Evolutionary conservation across 2,797 vertebrate species (phyloP).

Genomic region (Eulemur albifrons): DNA sequence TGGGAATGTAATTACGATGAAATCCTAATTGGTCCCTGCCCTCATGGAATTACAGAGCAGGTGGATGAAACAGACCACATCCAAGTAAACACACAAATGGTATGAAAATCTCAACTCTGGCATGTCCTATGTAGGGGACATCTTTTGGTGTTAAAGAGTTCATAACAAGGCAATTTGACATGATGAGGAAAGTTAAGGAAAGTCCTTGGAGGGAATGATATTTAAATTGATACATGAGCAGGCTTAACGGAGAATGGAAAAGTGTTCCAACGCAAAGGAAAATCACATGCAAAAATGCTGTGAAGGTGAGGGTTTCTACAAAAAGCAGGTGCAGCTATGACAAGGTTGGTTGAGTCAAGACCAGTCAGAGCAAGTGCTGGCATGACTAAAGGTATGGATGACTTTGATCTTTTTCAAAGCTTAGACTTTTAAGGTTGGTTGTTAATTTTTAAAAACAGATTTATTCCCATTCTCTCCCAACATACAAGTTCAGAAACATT

Average conservation of each 20-base stretch:
- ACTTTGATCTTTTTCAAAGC: not conserved
- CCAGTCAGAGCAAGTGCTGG: no score
- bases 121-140: not conserved
- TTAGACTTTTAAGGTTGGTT: not conserved
- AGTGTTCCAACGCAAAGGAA: not conserved
- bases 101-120: not conserved
- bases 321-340: not conserved
- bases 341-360: not conserved
- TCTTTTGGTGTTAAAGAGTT: not conserved
- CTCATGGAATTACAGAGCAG: not conserved
- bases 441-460: not conserved
- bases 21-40: not conserved
- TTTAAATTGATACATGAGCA: not conserved
- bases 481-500: not conserved
- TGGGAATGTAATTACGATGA: accelerated
- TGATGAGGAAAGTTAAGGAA: not conserved
- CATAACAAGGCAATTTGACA: not conserved
- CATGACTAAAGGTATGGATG: not conserved
- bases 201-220: not conserved
- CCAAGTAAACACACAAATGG: not conserved
- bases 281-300: not conserved
- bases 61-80: not conserved
- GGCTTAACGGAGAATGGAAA: not conserved
- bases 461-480: not conserved
- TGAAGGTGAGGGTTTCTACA: not conserved